phyloP scores from a whole-genome alignment of 2,888 invertebrate genomes.

The Mimachlamys varia region DNA sequence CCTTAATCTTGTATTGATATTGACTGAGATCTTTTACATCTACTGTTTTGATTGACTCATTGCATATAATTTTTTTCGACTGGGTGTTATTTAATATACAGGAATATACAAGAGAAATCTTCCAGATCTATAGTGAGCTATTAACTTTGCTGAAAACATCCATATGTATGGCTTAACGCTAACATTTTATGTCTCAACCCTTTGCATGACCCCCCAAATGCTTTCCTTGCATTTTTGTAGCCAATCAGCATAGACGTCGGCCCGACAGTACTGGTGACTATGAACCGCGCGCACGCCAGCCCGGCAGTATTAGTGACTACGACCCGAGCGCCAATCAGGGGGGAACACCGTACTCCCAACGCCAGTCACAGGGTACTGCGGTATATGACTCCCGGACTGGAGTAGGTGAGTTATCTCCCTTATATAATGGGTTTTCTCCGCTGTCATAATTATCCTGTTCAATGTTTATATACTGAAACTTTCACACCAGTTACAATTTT shows the following conservation, averaged over 20 bases:
- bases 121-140: background rate
- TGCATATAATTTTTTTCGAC: background rate
- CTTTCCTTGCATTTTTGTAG: background rate
- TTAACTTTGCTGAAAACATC: background rate
- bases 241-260: background rate
- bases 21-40: background rate
- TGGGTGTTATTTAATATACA: background rate
- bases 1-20: background rate
- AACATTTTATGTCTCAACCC: background rate
- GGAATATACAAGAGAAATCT: background rate
- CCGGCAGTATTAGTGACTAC: conserved; percentile 71
- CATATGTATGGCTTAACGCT: background rate
- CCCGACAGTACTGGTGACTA: background rate
- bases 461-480: background rate
- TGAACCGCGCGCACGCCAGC: conserved; percentile 54
- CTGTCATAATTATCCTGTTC: background rate
- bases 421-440: background rate
- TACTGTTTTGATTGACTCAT: background rate
- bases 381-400: conserved; percentile 72
- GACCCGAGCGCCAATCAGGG: conserved; percentile 57
- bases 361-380: conserved; percentile 64
- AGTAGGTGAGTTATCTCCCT: conserved; percentile 65
- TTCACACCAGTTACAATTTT: too few relatives aligned
- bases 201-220: background rate
- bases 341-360: conserved; percentile 66